These are phyloP conservation scores for Lepus townsendii DNA, from an alignment of 2,797 vertebrate species.

Conservation along the genomic window DNA sequence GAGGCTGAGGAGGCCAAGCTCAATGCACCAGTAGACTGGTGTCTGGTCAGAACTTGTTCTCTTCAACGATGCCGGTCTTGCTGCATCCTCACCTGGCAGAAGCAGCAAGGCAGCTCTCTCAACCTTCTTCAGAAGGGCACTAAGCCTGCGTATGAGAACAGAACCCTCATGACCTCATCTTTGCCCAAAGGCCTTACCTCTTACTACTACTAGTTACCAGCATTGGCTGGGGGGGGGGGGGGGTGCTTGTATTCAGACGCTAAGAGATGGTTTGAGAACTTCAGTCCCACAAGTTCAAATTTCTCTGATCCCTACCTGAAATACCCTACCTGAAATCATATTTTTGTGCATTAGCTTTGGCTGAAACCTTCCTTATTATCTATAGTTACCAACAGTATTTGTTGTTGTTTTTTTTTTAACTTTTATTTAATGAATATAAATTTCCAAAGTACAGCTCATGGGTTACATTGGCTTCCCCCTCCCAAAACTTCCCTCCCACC, in stretches of 20 bases:
- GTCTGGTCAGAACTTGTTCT: neutral
- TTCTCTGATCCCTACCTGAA: neutral
- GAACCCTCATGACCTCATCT: neutral
- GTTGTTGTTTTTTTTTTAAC: no score
- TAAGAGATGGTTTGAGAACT: neutral
- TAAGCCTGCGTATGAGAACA: neutral
- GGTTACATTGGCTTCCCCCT: no score
- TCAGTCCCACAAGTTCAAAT: neutral
- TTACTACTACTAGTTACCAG: neutral
- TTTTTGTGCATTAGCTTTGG: slow-evolving; percentile 17
- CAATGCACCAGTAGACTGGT: no score
- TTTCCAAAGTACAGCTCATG: no score
- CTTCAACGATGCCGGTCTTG: neutral
- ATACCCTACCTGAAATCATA: neutral
- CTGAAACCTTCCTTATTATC: neutral
- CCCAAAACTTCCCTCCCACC: no score
- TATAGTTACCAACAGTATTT: neutral
- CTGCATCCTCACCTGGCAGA: neutral
- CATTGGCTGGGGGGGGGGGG: no score
- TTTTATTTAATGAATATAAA: no score
- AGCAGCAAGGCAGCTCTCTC: neutral
- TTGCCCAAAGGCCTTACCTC: neutral
- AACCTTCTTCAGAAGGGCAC: neutral
- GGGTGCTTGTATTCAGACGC: neutral
- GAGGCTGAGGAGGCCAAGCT: neutral